These are phyloP conservation scores for Mamestra brassicae DNA, from an alignment of 2,888 invertebrate species.

Conservation along the genomic window DNA sequence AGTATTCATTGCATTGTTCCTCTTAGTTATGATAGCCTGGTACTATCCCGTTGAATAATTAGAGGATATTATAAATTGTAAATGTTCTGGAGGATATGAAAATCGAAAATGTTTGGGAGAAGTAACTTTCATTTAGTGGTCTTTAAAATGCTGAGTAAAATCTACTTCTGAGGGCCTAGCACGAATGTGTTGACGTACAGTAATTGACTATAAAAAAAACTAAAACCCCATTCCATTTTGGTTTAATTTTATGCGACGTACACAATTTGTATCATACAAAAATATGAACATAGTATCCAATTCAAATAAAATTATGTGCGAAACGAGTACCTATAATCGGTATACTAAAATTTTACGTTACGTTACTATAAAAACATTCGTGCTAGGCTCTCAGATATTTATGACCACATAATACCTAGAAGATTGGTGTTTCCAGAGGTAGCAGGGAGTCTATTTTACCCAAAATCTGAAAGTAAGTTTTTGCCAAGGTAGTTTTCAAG, in stretches of 20 bases:
- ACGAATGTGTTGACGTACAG: too few relatives aligned
- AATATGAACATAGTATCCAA: too few relatives aligned
- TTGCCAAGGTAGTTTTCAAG: neutral
- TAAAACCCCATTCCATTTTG: too few relatives aligned
- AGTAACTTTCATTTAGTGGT: constrained; percentile 3
- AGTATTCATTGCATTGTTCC: constrained; percentile 72
- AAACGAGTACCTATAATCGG: too few relatives aligned
- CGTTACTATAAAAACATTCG: too few relatives aligned
- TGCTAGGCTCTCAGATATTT: too few relatives aligned
- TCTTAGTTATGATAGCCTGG: constrained; percentile 55
- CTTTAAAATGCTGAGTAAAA: neutral
- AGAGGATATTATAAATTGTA: constrained; percentile 51
- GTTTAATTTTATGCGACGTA: too few relatives aligned
- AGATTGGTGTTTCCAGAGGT: neutral
- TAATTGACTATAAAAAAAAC: too few relatives aligned
- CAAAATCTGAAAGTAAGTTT: neutral
- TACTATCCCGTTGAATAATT: constrained; percentile 57
- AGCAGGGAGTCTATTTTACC: neutral
- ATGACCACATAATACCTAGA: neutral
- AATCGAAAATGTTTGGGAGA: constrained; percentile 4
- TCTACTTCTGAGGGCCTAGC: too few relatives aligned
- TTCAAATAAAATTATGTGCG: too few relatives aligned
- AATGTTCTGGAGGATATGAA: constrained; percentile 24
- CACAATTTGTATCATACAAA: too few relatives aligned
- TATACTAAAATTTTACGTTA: too few relatives aligned